Evolutionary conservation across 2,113 vertebrate species (phyloP).

Genomic region (Equus quagga): DNA sequence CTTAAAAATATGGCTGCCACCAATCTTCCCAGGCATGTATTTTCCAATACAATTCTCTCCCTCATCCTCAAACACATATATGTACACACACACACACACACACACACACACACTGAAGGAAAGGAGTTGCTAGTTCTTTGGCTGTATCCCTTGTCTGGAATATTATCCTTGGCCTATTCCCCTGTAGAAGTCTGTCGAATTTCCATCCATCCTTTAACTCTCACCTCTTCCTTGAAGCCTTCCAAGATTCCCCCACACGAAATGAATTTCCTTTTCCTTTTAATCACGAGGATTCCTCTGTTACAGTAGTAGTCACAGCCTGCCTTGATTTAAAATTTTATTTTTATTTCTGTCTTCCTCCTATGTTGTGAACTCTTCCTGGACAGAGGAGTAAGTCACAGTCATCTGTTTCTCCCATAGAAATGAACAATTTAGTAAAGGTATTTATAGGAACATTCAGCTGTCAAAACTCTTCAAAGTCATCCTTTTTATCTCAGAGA

Average conservation of each 20-base stretch:
- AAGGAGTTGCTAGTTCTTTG: background rate
- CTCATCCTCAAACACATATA: background rate
- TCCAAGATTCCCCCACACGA: slow-evolving; percentile 20
- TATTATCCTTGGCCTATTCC: background rate
- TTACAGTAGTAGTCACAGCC: background rate
- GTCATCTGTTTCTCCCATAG: background rate
- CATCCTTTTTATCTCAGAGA: background rate
- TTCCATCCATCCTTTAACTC: background rate
- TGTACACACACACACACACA: background rate
- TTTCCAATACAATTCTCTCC: background rate
- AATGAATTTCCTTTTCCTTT: slow-evolving; percentile 10
- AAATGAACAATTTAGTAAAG: background rate
- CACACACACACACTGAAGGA: background rate
- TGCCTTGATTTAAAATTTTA: background rate
- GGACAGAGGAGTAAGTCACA: slow-evolving; percentile 4
- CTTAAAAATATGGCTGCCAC: slow-evolving; percentile 7
- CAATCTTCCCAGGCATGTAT: background rate
- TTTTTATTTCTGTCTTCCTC: slow-evolving; percentile 40
- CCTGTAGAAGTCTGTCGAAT: background rate
- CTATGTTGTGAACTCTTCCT: background rate
- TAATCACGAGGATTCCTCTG: background rate
- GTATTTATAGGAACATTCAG: background rate
- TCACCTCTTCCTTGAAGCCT: slow-evolving; percentile 26
- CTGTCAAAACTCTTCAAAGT: slow-evolving; percentile 8
- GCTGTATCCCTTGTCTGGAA: background rate